Percentiles rank a stretch among this genome's conserved stretches.
phyloP scores from a whole-genome alignment of 2,113 vertebrate genomes.

The Salvator merianae region DNA sequence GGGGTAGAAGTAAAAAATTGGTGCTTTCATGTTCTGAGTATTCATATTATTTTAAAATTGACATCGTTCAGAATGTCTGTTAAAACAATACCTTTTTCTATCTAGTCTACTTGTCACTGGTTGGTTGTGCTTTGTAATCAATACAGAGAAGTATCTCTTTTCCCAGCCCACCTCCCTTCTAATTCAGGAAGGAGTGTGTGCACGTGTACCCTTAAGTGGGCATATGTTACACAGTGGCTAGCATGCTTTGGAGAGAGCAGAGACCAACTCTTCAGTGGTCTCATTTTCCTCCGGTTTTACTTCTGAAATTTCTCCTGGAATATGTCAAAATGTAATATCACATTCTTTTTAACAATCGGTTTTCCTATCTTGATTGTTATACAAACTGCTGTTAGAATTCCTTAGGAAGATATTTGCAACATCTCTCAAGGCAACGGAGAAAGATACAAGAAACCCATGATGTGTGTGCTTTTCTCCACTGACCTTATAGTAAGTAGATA shows the following conservation, averaged over 20 bases:
- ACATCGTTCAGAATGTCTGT: not conserved
- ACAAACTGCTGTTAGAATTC: not conserved
- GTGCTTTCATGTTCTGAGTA: not conserved
- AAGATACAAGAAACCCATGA: not conserved
- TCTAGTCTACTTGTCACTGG: not conserved
- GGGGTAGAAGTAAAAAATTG: not conserved
- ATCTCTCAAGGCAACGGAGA: not conserved
- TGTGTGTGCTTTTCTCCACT: not conserved
- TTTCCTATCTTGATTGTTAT: not conserved
- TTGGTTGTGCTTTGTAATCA: not conserved
- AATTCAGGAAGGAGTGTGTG: not conserved
- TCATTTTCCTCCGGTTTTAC: not conserved
- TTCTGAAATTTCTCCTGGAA: not conserved
- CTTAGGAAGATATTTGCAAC: not conserved
- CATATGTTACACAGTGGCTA: not conserved
- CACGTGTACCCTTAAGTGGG: not conserved
- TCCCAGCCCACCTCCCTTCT: not conserved
- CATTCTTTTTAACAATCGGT: not conserved
- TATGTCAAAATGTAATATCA: not conserved
- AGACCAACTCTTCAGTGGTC: not conserved
- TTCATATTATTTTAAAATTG: not conserved
- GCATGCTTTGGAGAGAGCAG: not conserved
- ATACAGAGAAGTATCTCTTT: not conserved
- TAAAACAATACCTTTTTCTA: not conserved
- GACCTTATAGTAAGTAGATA: too few species aligned